These are phyloP conservation scores for Myiothlypis coronata DNA, from an alignment of 2,797 vertebrate species.

Conservation along the genomic window DNA sequence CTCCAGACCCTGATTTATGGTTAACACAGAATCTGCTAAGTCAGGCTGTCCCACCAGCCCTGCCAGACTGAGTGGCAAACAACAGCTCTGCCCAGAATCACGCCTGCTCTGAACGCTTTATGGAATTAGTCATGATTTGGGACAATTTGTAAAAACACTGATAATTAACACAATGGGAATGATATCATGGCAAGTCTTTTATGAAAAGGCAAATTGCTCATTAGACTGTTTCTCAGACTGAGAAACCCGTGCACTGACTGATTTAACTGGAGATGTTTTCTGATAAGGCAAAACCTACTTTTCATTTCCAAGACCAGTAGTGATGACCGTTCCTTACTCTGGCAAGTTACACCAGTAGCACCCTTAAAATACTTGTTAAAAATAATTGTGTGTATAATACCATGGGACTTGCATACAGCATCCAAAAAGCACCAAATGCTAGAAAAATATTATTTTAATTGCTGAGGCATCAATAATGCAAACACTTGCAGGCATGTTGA, in stretches of 20 bases:
- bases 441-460: constrained; percentile 24
- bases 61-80: neutral
- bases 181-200: neutral
- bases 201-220: neutral
- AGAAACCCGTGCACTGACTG: rapidly evolving
- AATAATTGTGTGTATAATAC: neutral
- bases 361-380: neutral
- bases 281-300: neutral
- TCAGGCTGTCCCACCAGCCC: neutral
- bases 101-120: neutral
- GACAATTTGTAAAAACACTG: neutral
- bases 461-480: constrained; percentile 14
- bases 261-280: neutral
- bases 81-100: neutral
- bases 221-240: neutral
- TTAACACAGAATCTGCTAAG: neutral
- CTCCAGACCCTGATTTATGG: neutral
- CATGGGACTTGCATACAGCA: rapidly evolving
- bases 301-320: neutral
- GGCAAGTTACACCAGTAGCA: neutral
- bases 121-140: neutral
- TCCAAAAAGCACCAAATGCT: neutral
- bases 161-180: neutral
- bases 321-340: neutral
- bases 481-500: neutral